Percentiles rank a stretch among this genome's conserved stretches.
Evolutionary conservation across 2,113 vertebrate species (phyloP).

Genomic region (Dinomys branickii): DNA sequence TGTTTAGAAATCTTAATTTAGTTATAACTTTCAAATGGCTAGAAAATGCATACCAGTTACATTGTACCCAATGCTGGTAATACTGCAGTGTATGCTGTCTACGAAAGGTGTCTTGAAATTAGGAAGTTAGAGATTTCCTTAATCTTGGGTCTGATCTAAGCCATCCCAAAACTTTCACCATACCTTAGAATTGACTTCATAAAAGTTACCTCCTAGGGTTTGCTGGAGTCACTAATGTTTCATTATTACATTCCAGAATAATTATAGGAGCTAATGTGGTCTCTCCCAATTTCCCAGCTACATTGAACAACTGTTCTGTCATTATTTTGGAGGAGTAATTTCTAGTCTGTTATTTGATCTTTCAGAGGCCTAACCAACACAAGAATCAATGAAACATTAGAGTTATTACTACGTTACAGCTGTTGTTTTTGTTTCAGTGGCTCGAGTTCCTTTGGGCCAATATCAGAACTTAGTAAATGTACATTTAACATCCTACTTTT

Average conservation of each 20-base stretch:
- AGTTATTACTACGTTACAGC: neutral
- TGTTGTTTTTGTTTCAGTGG: neutral
- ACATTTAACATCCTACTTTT: neutral
- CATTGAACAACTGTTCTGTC: neutral
- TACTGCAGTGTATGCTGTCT: neutral
- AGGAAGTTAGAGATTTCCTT: constrained; percentile 12
- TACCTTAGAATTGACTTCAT: neutral
- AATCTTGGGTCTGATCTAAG: neutral
- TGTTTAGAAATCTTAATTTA: neutral
- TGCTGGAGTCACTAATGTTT: neutral
- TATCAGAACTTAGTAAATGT: neutral
- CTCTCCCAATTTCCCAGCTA: neutral
- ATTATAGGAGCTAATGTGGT: neutral
- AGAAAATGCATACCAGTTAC: neutral
- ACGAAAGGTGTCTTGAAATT: neutral
- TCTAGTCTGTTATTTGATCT: neutral
- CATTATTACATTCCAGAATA: neutral
- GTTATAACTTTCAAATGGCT: neutral
- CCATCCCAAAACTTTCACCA: neutral
- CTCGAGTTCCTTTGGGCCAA: neutral
- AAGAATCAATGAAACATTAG: neutral
- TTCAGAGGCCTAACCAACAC: neutral
- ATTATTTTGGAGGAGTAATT: neutral
- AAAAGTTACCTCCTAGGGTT: neutral
- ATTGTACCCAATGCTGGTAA: neutral